These are phyloP conservation scores for Acipenser transmontanus DNA, from an alignment of 2,797 vertebrate species.

Conservation along the genomic window DNA sequence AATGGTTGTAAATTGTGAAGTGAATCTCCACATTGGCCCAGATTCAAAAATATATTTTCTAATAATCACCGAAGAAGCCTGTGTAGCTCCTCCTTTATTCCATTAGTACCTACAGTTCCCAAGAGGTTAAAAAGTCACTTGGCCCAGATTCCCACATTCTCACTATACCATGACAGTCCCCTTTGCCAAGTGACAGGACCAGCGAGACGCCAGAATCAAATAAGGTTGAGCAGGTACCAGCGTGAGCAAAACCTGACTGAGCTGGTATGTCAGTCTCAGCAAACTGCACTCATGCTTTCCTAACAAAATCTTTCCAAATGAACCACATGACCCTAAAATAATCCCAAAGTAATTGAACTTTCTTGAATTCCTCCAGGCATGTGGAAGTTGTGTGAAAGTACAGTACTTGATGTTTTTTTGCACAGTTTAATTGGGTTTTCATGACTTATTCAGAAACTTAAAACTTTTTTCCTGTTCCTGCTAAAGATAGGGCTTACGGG, in stretches of 20 bases:
- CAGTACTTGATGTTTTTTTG: conserved; percentile 30
- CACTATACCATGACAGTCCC: background rate
- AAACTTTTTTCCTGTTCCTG: conserved; percentile 17
- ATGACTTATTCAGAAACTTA: conserved; percentile 31
- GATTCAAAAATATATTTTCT: no score
- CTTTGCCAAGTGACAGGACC: background rate
- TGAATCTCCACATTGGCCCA: no score
- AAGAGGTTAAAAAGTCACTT: background rate
- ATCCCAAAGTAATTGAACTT: conserved; percentile 42
- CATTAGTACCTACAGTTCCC: background rate
- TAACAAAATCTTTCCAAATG: conserved; percentile 4
- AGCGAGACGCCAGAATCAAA: background rate
- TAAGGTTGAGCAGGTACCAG: conserved; percentile 9
- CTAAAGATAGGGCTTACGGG: background rate
- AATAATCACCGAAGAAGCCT: no score
- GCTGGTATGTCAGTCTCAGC: conserved; percentile 11
- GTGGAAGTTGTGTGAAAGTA: conserved; percentile 24
- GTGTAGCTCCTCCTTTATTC: background rate
- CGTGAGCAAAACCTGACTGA: conserved; percentile 6
- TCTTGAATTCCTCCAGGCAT: conserved; percentile 34
- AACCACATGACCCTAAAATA: conserved; percentile 37
- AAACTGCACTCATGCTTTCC: background rate
- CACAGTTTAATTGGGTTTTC: conserved; percentile 37
- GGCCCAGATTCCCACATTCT: background rate
- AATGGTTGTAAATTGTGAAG: no score